Percentiles rank a stretch among this genome's conserved stretches.
Conservation (phyloP, 2,113 vertebrate genomes). For the Serilophus lunatus region DNA sequence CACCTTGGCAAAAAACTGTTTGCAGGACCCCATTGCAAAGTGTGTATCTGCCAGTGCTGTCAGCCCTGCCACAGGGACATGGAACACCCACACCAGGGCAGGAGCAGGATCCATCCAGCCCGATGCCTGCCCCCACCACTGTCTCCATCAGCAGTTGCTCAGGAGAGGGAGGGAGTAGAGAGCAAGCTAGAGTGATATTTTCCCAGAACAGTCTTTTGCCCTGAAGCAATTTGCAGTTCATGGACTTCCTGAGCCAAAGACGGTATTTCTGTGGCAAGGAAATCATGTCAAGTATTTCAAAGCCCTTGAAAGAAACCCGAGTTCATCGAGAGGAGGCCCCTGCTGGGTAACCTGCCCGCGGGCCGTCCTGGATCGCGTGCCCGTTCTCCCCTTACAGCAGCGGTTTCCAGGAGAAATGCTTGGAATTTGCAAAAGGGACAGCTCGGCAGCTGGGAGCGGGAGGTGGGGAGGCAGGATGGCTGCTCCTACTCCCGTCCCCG, state of each 20-base stretch:
- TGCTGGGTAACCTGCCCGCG: background rate
- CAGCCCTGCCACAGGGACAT: background rate
- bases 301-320: background rate
- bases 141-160: background rate
- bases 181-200: background rate
- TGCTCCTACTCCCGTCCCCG: background rate
- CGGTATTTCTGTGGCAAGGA: background rate
- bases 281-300: background rate
- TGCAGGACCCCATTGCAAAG: background rate
- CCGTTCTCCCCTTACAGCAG: accelerated
- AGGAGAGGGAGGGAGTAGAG: background rate
- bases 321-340: background rate
- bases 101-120: background rate
- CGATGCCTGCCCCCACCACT: accelerated
- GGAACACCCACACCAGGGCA: background rate
- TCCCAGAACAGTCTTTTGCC: background rate
- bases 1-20: background rate
- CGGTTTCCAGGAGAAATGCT: accelerated
- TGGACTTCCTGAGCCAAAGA: background rate
- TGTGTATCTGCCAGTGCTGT: accelerated
- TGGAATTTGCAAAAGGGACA: background rate
- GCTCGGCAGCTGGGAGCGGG: accelerated
- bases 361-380: accelerated
- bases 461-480: background rate
- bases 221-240: background rate